These are phyloP conservation scores for Bedellia somnulentella DNA, from an alignment of 2,888 invertebrate species.

Conservation along the genomic window DNA sequence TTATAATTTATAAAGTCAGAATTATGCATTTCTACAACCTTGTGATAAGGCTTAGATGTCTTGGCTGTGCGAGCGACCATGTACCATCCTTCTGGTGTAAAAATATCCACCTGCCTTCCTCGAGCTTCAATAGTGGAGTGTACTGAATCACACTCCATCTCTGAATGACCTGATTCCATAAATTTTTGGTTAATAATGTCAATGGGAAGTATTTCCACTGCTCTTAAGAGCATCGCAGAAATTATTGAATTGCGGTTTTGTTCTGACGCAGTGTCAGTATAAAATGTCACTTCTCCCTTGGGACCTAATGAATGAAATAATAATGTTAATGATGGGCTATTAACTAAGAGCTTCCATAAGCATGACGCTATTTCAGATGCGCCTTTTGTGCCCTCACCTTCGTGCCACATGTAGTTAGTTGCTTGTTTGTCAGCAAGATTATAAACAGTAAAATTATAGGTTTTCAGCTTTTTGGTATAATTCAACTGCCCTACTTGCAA, in stretches of 20 bases:
- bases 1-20: too few relatives aligned
- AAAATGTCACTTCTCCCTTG: constrained; percentile 3
- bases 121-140: background rate
- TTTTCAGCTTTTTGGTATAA: constrained; percentile 3
- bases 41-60: too few relatives aligned
- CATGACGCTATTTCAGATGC: constrained; percentile 4
- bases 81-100: too few relatives aligned
- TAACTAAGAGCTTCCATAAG: constrained; percentile 3
- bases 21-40: too few relatives aligned
- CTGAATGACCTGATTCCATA: background rate
- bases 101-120: background rate
- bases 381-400: constrained; percentile 3
- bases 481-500: constrained; percentile 1
- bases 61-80: too few relatives aligned
- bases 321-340: too few relatives aligned
- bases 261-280: constrained; percentile 4
- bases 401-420: too few relatives aligned
- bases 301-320: background rate
- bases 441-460: constrained; percentile 3
- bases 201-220: background rate
- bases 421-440: constrained; percentile 1
- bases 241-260: constrained; percentile 1
- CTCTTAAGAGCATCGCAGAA: background rate
- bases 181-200: too few relatives aligned
- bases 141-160: background rate